These are phyloP conservation scores for Hirundichthys speculiger DNA, from an alignment of 2,113 vertebrate genomes.

Conservation along the genomic window DNA sequence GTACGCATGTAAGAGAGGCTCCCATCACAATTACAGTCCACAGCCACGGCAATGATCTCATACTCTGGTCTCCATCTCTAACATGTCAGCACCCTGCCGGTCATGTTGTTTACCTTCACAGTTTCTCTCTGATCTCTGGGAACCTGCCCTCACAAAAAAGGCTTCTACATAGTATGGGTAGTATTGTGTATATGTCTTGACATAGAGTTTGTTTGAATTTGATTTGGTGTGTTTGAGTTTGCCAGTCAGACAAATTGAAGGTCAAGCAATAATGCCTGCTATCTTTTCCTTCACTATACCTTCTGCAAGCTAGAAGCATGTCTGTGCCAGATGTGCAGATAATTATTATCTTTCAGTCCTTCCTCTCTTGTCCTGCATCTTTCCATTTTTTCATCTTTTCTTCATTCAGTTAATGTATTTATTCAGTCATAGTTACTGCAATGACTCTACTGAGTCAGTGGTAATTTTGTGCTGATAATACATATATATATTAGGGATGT, in stretches of 20 bases:
- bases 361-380: constrained; percentile 53
- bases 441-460: constrained; percentile 3
- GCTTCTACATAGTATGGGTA: constrained; percentile 35
- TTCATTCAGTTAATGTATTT: constrained; percentile 54
- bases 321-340: constrained; percentile 67
- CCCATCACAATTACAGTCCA: constrained; percentile 38
- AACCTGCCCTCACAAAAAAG: constrained; percentile 24
- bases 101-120: constrained; percentile 67
- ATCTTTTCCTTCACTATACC: constrained; percentile 36
- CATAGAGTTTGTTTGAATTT: constrained; percentile 35
- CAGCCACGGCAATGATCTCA: constrained; percentile 59
- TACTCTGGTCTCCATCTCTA: constrained; percentile 56
- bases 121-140: constrained; percentile 29
- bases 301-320: constrained; percentile 53
- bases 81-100: constrained; percentile 51
- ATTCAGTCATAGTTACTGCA: constrained; percentile 39
- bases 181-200: constrained; percentile 6
- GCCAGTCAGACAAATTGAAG: constrained; percentile 66
- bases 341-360: constrained; percentile 54
- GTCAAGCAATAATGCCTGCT: constrained; percentile 62
- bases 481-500: too few relatives aligned
- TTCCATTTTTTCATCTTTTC: constrained; percentile 37
- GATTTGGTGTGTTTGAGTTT: constrained; percentile 46
- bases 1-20: constrained; percentile 13
- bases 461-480: too few relatives aligned